Evolutionary conservation across 2,888 invertebrate genomes (phyloP).

Genomic region (Clunio marinus): DNA sequence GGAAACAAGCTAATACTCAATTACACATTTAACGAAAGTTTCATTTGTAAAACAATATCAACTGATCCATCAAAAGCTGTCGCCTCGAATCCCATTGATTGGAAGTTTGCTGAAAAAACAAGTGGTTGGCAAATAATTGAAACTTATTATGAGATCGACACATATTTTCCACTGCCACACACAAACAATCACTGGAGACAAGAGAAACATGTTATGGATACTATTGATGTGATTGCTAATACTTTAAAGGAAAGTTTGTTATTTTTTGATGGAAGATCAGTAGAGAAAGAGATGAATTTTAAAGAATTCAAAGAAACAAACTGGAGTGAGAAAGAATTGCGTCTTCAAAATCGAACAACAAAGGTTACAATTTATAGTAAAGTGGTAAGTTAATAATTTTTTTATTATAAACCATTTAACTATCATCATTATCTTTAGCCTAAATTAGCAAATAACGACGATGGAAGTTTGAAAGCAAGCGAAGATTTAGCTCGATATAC

Average conservation of each 20-base stretch:
- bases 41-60: conserved; percentile 32
- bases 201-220: conserved; percentile 58
- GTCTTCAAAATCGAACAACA: background rate
- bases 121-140: conserved; percentile 74
- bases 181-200: conserved; percentile 48
- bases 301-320: conserved; percentile 64
- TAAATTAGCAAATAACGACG: background rate
- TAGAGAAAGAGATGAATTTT: conserved; percentile 59
- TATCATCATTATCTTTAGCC: background rate
- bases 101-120: conserved; percentile 68
- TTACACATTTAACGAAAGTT: conserved; percentile 54
- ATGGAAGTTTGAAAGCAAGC: conserved; percentile 6
- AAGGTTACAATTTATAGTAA: conserved; percentile 27
- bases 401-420: background rate
- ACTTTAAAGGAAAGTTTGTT: conserved; percentile 58
- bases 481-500: conserved; percentile 6
- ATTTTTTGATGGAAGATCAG: conserved; percentile 69
- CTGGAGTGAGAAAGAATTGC: conserved; percentile 33
- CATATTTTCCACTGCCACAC: conserved; percentile 65
- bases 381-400: conserved; percentile 3
- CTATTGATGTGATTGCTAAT: conserved; percentile 56
- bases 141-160: conserved; percentile 71
- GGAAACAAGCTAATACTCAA: conserved; percentile 64
- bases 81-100: conserved; percentile 65
- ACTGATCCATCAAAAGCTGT: conserved; percentile 47